A percentile compares a stretch with the other conserved stretches of the same genome.
phyloP scores from a whole-genome alignment of 2,113 vertebrate genomes.

The Psephotus haematonotus region DNA sequence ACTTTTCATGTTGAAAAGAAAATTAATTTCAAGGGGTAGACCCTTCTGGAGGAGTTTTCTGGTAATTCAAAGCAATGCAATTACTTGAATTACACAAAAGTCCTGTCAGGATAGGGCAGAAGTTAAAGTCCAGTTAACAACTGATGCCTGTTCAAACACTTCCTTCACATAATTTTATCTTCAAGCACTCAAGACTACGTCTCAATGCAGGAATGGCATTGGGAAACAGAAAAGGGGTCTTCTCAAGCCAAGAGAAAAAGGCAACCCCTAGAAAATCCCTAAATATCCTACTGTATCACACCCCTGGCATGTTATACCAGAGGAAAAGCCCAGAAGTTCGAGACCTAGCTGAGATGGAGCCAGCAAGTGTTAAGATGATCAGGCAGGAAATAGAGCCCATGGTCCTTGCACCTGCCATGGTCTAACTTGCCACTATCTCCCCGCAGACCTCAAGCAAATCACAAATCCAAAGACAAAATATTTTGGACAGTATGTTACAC shows the following conservation, averaged over 20 bases:
- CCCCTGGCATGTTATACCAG: too few relatives aligned
- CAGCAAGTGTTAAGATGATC: neutral
- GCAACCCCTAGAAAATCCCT: neutral
- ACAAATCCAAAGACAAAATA: neutral
- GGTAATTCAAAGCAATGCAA: neutral
- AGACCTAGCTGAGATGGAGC: neutral
- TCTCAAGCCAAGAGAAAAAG: neutral
- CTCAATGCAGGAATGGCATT: accelerated
- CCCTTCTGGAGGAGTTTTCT: neutral
- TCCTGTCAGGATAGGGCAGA: neutral
- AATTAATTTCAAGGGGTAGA: neutral
- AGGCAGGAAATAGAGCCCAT: neutral
- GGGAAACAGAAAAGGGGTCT: neutral
- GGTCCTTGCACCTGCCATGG: accelerated
- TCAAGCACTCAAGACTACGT: neutral
- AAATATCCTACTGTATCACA: neutral
- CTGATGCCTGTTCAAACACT: neutral
- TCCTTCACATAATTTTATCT: neutral
- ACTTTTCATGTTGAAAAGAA: neutral
- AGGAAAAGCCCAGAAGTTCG: neutral
- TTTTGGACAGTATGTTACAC: neutral
- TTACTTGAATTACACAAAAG: neutral
- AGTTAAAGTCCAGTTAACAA: neutral
- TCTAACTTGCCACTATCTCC: neutral
- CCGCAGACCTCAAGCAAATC: neutral